Evolutionary conservation across 2,113 vertebrate genomes (phyloP).

Genomic region (Ardeotis arabs): DNA sequence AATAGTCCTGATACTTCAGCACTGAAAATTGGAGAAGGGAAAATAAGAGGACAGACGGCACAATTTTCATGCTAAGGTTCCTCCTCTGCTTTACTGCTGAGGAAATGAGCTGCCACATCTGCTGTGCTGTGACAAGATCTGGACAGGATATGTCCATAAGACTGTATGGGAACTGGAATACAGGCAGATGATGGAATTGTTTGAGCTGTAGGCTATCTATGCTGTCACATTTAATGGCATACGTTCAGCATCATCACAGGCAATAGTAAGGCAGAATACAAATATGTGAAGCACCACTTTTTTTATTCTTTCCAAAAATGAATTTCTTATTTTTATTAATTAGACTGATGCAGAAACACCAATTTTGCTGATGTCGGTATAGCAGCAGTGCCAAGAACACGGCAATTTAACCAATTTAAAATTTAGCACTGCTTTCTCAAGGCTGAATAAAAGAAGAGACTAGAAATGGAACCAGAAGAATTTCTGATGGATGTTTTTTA

Average conservation of each 20-base stretch:
- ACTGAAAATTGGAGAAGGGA: fast-evolving
- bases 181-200: slow-evolving; percentile 17
- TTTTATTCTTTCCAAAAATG: background rate
- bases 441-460: background rate
- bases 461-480: background rate
- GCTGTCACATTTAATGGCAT: slow-evolving; percentile 3
- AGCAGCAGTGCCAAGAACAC: background rate
- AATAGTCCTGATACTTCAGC: background rate
- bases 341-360: background rate
- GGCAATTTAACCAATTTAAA: background rate
- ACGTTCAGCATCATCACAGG: background rate
- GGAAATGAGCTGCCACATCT: slow-evolving; percentile 43
- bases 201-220: slow-evolving; percentile 4
- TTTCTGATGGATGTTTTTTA: background rate
- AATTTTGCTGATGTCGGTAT: background rate
- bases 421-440: background rate
- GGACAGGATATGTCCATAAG: background rate
- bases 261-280: background rate
- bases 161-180: background rate
- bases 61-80: background rate
- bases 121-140: slow-evolving; percentile 10
- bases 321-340: background rate
- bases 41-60: background rate
- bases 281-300: background rate
- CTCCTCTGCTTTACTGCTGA: background rate